Evolutionary conservation across 2,797 vertebrate species (phyloP), one percentile per base, ranked within the genome.

Genomic region (Syngnathus acus): DNA sequence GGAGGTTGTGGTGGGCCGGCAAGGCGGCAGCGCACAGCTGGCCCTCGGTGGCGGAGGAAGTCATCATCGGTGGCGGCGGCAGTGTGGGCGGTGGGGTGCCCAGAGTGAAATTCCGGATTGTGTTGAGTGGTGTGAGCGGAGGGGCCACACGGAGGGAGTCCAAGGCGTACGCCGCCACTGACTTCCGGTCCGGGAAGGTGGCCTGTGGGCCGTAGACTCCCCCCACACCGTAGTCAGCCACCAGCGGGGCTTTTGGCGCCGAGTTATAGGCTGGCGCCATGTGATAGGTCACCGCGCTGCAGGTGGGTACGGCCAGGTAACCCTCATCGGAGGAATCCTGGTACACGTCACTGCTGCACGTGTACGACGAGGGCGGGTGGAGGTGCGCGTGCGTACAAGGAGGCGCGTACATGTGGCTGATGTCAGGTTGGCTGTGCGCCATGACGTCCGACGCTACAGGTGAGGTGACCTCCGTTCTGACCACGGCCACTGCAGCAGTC

Each of bases 91-190:
- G 53, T 1, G 93, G 89, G 0, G 91, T 93, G 0, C 89, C 90
- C 62, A 95, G 84, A 13, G 93, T 95, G 83, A 95, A 97, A 89
- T 95, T 96, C 73, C 94, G 89, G 80, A 97, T 97, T 75, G 95
- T 97, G 86, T 93, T 95, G 42, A 98, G 93, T 0, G 96, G 96
- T 3, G 96, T 97, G 77, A 98, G 93, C 14, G 95, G 94, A 1
- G 95, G 95, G 0, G 93, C 92, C 43, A 93, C 91, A 62, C 94
- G 69, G 53, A 94, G 87, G 1, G 93, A 87, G 71, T 96, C 95
- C 81, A 96, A 84, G 1, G 92, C 88, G 78, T 94, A 96, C 38
- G 93, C 84, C 39, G 93, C 83, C 61, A 96, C 93, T 1, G 94
- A 90, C 65, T 97, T 97, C 73, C 93, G 87, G 48, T 96, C 94